Evolutionary conservation across 2,113 vertebrate genomes (phyloP).

Genomic region (Pomatostomus ruficeps): DNA sequence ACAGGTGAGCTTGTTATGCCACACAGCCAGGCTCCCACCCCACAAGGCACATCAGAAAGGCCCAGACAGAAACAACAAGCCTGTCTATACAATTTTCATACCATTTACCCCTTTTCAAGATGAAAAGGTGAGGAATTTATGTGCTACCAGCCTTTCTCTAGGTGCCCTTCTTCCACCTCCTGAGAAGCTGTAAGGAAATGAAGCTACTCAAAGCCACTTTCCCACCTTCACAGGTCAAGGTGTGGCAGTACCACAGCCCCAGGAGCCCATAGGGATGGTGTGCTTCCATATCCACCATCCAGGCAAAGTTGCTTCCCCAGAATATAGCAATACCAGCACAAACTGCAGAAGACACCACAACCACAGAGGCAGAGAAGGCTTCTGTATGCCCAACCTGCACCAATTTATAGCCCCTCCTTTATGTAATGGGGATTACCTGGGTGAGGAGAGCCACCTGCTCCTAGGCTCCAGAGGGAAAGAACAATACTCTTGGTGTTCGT

Average conservation of each 20-base stretch:
- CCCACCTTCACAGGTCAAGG: neutral
- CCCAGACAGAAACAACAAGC: neutral
- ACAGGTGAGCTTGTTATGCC: rapidly evolving
- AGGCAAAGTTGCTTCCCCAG: rapidly evolving
- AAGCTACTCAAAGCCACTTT: neutral
- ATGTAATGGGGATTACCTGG: neutral
- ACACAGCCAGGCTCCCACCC: neutral
- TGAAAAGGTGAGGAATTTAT: rapidly evolving
- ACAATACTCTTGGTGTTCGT: rapidly evolving
- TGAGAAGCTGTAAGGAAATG: rapidly evolving
- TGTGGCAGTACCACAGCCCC: neutral
- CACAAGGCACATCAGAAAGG: rapidly evolving
- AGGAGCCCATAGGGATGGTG: rapidly evolving
- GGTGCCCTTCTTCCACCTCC: neutral
- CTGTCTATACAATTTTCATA: rapidly evolving
- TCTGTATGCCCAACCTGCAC: rapidly evolving
- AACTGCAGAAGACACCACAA: rapidly evolving
- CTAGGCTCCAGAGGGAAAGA: neutral
- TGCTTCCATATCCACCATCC: rapidly evolving
- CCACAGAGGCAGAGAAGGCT: rapidly evolving
- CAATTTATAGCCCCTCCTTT: neutral
- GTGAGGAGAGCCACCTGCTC: neutral
- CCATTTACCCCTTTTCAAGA: too few species aligned
- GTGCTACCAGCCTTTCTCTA: neutral
- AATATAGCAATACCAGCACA: rapidly evolving